phyloP scores from a whole-genome alignment of 2,888 invertebrate species.

The Acrobeloides nanus region DNA sequence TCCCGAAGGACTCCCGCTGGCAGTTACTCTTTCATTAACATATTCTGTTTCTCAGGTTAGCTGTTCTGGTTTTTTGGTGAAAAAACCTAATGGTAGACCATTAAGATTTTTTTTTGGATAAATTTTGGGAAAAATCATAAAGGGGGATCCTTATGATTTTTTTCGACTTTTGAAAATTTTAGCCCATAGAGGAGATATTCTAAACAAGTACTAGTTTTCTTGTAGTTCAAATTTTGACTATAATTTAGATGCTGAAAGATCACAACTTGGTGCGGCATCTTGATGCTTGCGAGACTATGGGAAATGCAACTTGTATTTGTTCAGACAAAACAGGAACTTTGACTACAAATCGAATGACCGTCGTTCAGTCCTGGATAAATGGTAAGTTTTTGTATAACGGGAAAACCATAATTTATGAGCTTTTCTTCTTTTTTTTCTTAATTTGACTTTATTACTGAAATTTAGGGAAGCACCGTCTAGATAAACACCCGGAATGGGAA shows the following conservation, averaged over 20 bases:
- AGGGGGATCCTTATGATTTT: too few relatives aligned
- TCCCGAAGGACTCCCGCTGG: constrained; percentile 93
- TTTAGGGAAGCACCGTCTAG: too few relatives aligned
- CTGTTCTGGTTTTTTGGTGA: too few relatives aligned
- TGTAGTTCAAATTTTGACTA: background rate
- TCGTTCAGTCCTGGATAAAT: constrained; percentile 61
- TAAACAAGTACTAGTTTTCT: too few relatives aligned
- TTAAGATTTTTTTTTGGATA: too few relatives aligned
- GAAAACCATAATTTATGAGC: background rate
- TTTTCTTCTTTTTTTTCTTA: background rate
- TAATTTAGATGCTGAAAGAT: constrained; percentile 57
- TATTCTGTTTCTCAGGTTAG: constrained; percentile 87
- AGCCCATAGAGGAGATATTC: too few relatives aligned
- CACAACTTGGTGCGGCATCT: constrained; percentile 60
- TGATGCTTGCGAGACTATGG: constrained; percentile 61
- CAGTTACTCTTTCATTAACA: constrained; percentile 92
- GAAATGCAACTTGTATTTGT: constrained; percentile 60
- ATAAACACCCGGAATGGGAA: constrained; percentile 5
- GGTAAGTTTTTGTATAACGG: constrained; percentile 13
- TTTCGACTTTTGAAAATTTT: too few relatives aligned
- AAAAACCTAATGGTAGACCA: too few relatives aligned
- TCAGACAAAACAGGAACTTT: constrained; percentile 60
- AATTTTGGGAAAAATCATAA: too few relatives aligned
- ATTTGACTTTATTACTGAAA: background rate
- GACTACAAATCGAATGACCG: constrained; percentile 60